A percentile compares a stretch with the other conserved stretches of the same genome.
phyloP scores from a whole-genome alignment of 2,797 vertebrate genomes.

The Cuniculus paca region DNA sequence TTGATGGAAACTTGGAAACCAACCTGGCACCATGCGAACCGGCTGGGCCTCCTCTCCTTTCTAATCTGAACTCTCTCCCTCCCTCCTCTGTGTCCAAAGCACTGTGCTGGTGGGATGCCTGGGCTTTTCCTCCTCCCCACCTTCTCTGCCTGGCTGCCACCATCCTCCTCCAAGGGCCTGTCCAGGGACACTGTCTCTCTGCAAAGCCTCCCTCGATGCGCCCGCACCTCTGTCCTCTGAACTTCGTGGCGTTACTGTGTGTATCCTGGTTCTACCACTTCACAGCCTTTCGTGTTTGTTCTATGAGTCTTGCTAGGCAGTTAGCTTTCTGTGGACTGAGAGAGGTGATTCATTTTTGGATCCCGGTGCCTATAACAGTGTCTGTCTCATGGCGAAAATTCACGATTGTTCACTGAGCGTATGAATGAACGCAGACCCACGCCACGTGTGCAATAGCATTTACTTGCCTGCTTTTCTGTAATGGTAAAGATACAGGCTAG shows the following conservation, averaged over 20 bases:
- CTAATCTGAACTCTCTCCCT: neutral
- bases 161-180: neutral
- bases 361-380: neutral
- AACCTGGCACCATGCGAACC: neutral
- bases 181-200: neutral
- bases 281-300: neutral
- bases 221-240: neutral
- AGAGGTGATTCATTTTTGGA: neutral
- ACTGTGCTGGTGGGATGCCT: neutral
- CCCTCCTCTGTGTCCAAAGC: neutral
- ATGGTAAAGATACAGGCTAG: neutral
- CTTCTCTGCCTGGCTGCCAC: neutral
- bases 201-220: neutral
- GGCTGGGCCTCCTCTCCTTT: neutral
- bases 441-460: neutral
- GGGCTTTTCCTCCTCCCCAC: neutral
- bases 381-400: neutral
- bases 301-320: neutral
- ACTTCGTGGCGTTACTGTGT: neutral
- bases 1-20: neutral
- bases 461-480: slow-evolving; percentile 28
- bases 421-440: neutral
- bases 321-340: neutral
- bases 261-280: neutral
- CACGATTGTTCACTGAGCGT: neutral